Conservation (phyloP, 2,113 vertebrate species). For the Mesitornis unicolor region DNA sequence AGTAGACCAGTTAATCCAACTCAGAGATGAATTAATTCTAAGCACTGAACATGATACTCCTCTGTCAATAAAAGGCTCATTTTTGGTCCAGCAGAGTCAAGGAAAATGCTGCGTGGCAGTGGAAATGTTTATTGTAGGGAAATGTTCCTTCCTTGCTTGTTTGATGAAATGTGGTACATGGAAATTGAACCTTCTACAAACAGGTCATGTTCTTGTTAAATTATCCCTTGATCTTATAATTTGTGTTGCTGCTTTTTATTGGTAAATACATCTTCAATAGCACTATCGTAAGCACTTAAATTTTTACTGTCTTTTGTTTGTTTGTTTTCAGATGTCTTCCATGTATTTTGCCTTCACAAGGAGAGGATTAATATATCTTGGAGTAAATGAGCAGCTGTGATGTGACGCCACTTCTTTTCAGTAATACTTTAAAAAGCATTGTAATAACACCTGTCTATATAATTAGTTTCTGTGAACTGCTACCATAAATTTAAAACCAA, state of each 20-base stretch:
- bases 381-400: not conserved
- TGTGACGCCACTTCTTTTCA: not conserved
- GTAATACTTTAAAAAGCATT: not conserved
- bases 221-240: not conserved
- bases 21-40: constrained; percentile 9
- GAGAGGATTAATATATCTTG: not conserved
- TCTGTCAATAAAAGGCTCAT: not conserved
- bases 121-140: not conserved
- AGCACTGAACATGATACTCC: constrained; percentile 7
- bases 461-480: not conserved
- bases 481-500: not conserved
- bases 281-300: not conserved
- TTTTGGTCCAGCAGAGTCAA: not conserved
- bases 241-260: not conserved
- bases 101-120: not conserved
- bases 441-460: not conserved
- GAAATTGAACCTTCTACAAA: not conserved
- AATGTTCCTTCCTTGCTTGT: not conserved
- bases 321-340: not conserved
- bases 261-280: not conserved
- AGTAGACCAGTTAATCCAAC: not conserved
- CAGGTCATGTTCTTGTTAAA: not conserved
- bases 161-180: not conserved
- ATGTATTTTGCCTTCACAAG: not conserved
- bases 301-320: not conserved